These are phyloP conservation scores for Drosophila putrida DNA, from an alignment of 2,888 invertebrate species.

Conservation along the genomic window DNA sequence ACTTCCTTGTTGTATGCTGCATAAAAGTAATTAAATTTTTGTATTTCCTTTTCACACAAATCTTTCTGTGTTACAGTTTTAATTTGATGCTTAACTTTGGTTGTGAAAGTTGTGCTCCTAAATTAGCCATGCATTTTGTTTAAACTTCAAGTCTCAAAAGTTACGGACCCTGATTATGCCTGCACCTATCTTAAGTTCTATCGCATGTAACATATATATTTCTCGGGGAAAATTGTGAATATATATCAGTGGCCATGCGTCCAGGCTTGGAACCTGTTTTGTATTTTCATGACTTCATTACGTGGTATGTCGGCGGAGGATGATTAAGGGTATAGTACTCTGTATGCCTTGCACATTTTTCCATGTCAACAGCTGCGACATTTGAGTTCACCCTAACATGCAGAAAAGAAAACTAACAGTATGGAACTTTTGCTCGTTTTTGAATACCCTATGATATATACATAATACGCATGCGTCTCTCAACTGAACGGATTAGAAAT, in stretches of 20 bases:
- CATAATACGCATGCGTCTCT: too few species aligned
- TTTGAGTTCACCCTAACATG: conserved; percentile 21
- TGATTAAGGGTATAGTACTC: background rate
- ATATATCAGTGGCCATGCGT: conserved; percentile 12
- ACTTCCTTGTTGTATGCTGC: background rate
- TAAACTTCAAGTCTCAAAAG: background rate
- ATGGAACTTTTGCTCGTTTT: background rate
- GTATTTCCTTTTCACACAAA: background rate
- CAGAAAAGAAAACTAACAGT: background rate
- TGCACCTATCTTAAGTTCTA: background rate
- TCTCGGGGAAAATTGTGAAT: conserved; percentile 18
- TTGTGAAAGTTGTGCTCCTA: background rate
- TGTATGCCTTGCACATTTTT: conserved; percentile 49
- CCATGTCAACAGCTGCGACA: conserved; percentile 54
- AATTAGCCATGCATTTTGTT: conserved; percentile 2
- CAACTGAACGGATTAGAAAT: too few species aligned
- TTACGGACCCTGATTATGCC: background rate
- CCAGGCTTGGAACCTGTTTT: conserved; percentile 29
- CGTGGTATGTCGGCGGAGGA: background rate
- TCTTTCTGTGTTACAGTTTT: background rate
- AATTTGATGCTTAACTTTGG: conserved; percentile 6
- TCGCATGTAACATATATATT: background rate
- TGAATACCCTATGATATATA: conserved; percentile 2
- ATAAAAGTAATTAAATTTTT: background rate
- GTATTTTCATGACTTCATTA: conserved; percentile 35